These are phyloP conservation scores for Helicorthomorpha holstii DNA, from an alignment of 1,140 invertebrate genomes.

Conservation along the genomic window DNA sequence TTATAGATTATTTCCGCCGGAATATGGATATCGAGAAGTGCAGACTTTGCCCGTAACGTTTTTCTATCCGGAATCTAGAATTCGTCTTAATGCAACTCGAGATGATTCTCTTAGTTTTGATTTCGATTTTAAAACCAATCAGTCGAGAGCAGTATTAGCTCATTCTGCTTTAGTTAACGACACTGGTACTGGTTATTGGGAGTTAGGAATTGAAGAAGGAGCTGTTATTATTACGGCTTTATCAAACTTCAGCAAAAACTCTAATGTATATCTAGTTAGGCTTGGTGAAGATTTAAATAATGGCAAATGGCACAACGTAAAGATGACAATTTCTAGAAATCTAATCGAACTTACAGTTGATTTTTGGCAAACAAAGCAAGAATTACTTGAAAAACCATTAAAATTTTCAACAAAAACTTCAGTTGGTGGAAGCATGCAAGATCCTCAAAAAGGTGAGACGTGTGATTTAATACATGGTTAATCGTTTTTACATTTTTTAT, in stretches of 20 bases:
- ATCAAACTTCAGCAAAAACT: conserved; percentile 16
- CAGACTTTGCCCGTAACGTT: conserved; percentile 80
- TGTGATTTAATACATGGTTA: too few species aligned
- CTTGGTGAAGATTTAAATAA: neutral
- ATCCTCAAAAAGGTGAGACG: conserved; percentile 12
- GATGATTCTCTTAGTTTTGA: conserved; percentile 49
- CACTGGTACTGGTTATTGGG: conserved; percentile 60
- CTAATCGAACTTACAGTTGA: conserved; percentile 41
- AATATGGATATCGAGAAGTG: conserved; percentile 65
- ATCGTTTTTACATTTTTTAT: too few species aligned
- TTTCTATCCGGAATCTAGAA: conserved; percentile 70
- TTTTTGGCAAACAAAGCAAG: conserved; percentile 39
- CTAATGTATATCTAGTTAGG: neutral
- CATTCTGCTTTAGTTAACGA: conserved; percentile 56
- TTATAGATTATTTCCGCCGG: conserved; percentile 55
- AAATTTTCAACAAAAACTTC: conserved; percentile 16
- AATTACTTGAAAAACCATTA: conserved; percentile 37
- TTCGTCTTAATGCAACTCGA: conserved; percentile 54
- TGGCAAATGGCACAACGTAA: conserved; percentile 45
- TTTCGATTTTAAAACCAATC: conserved; percentile 76
- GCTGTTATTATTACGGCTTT: conserved; percentile 16
- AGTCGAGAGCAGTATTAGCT: conserved; percentile 62
- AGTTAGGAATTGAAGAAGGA: conserved; percentile 21
- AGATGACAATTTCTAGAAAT: conserved; percentile 30
- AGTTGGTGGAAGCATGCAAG: conserved; percentile 13